Base-by-base conservation (phyloP, 2,113 vertebrate species). In the Phylloscopus trochilus region DNA sequence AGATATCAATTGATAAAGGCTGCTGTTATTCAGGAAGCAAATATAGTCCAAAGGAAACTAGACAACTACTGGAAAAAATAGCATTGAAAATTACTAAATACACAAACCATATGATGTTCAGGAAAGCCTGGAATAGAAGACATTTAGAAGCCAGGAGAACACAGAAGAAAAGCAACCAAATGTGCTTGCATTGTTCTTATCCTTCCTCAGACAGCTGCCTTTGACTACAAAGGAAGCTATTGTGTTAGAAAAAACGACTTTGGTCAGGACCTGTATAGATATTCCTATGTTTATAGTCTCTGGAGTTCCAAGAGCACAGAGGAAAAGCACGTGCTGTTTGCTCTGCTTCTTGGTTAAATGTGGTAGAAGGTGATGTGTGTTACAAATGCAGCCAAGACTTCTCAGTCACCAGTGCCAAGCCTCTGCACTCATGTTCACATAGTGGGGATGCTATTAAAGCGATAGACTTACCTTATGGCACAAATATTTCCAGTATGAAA, bases 41-140 rank as follows among this genome's bases (percentile, higher is more conserved):
- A 77, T 58, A 74, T 2, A 47, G 44, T n/a, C 33, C 70, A 85
- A 89, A 46, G 74, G 58, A 95, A 96, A 76, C 24, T 26, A 27
- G 33, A 43, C 37, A 81, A 87, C 55, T 67, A 63, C 55, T 92
- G 56, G 64, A 79, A 95, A 92, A 91, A 81, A 51, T 0, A 90
- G 53, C 52, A 79, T 1, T 79, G 20, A 59, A 31, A 62, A 87
- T 62, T 76, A 59, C 47, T 76, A 91, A 91, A 94, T 49, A 72
- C 78, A 79, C 53, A 96, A 93, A 94, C 53, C 67, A 95, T 66
- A 89, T 63, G 63, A 89, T 77, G 41, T 64, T 68, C 88, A 82
- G 92, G 90, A 96, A 95, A 91, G 62, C 58, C 58, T 83, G 44
- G 87, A 94, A 95, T 12, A 93, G 82, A 90, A 75, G 82, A 93